phyloP scores from a whole-genome alignment of 2,113 vertebrate genomes.

The Pomatostomus ruficeps region DNA sequence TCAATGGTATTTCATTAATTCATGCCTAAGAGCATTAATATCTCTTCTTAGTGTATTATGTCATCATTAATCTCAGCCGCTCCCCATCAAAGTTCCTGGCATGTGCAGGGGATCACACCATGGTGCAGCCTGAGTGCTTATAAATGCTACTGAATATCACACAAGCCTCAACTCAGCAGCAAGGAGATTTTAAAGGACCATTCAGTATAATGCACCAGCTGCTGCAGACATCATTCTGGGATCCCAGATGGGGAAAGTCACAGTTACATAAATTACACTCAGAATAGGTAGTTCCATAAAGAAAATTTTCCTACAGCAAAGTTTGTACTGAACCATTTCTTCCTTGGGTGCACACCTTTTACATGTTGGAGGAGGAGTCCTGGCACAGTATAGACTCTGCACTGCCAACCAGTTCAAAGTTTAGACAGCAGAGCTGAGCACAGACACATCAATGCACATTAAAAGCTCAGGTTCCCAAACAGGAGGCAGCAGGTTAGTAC shows the following conservation, averaged over 20 bases:
- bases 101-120: background rate
- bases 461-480: background rate
- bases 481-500: background rate
- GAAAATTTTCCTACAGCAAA: background rate
- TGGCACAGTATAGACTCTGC: background rate
- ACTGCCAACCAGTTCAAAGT: background rate
- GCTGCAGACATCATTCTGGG: background rate
- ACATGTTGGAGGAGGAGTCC: background rate
- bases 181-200: background rate
- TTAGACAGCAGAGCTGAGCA: background rate
- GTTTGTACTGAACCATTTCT: background rate
- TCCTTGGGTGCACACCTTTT: background rate
- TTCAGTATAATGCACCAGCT: background rate
- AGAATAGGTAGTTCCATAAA: background rate
- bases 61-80: constrained; percentile 34
- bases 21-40: constrained; percentile 48
- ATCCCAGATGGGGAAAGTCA: background rate
- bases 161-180: background rate
- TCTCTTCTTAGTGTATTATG: constrained; percentile 32
- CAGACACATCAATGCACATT: background rate
- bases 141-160: background rate
- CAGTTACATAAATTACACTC: background rate
- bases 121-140: background rate
- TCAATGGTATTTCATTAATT: constrained; percentile 53
- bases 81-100: constrained; percentile 23